Evolutionary conservation across 1,140 invertebrate genomes (phyloP).

Genomic region (Brachionus koreanus): DNA sequence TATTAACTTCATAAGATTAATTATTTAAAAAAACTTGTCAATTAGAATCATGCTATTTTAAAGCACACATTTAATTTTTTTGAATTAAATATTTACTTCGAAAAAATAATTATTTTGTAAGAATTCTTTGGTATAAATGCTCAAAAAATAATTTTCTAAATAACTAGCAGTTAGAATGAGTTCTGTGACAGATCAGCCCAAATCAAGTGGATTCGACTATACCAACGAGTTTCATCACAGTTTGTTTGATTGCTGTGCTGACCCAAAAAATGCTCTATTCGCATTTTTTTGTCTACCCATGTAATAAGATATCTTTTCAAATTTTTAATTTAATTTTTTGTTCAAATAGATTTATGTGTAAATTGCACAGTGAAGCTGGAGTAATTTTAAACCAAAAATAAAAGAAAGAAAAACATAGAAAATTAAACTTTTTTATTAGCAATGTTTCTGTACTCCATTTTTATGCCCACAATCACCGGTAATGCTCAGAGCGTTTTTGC

Average conservation of each 20-base stretch:
- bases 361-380: not conserved
- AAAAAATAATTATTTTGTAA: not conserved
- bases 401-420: not conserved
- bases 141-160: not conserved
- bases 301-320: not conserved
- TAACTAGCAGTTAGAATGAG: not conserved
- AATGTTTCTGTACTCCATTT: constrained; percentile 9
- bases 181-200: not conserved
- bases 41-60: no score
- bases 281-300: constrained; percentile 13
- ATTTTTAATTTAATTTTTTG: not conserved
- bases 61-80: no score
- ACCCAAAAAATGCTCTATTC: not conserved
- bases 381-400: not conserved
- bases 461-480: not conserved
- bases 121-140: not conserved
- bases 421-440: not conserved
- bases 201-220: not conserved
- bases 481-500: not conserved
- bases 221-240: not conserved
- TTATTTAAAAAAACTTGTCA: no score
- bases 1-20: no score
- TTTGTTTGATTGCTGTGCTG: constrained; percentile 1
- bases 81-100: no score
- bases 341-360: not conserved